phyloP scores from a whole-genome alignment of 2,797 vertebrate genomes.

The Serranus cabrilla region DNA sequence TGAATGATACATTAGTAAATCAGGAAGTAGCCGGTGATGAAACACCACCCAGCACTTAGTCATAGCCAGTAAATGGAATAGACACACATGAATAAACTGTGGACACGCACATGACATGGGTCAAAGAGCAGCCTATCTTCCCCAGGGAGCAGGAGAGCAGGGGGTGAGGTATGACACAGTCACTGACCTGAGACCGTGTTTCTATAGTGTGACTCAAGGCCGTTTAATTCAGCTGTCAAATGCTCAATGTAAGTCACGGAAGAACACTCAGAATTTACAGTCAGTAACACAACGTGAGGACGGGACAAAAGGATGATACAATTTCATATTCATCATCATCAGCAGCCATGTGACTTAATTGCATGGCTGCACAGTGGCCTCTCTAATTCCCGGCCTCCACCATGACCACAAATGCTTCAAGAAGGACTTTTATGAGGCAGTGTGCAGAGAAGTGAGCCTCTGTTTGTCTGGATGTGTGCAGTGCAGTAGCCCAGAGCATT shows the following conservation, averaged over 20 bases:
- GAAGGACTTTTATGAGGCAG: constrained; percentile 52
- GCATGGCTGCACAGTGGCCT: constrained; percentile 7
- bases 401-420: constrained; percentile 29
- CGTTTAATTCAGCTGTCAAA: constrained; percentile 28
- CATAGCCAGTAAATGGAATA: neutral
- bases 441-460: constrained; percentile 47
- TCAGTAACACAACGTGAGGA: constrained; percentile 35
- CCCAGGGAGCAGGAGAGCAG: constrained; percentile 25
- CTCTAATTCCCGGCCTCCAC: constrained; percentile 21
- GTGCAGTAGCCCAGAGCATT: constrained; percentile 58
- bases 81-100: neutral
- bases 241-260: constrained; percentile 28
- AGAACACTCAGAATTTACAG: constrained; percentile 46
- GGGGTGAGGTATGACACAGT: constrained; percentile 40
- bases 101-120: constrained; percentile 1
- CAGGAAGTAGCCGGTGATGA: constrained; percentile 4
- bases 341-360: constrained; percentile 18
- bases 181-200: constrained; percentile 49
- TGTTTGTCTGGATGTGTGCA: constrained; percentile 59
- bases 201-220: constrained; percentile 59
- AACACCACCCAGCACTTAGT: neutral
- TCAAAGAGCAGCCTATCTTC: constrained; percentile 31
- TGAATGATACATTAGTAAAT: constrained; percentile 15
- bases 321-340: constrained; percentile 41
- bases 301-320: constrained; percentile 45